Evolutionary conservation across 2,113 vertebrate species (phyloP).

Genomic region (Hippolais icterina): DNA sequence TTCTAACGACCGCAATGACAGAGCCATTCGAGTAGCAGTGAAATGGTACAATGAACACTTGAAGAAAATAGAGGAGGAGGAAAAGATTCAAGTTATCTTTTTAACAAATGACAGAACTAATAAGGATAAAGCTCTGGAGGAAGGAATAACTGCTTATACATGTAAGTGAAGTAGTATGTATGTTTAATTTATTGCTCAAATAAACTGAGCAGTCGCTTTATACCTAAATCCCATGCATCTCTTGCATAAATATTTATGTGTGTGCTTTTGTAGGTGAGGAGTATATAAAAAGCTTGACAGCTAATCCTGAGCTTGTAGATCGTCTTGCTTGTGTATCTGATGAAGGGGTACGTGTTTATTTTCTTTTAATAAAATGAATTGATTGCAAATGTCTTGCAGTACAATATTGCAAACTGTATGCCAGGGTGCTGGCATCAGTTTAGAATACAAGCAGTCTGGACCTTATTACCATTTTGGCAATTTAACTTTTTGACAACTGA

Average conservation of each 20-base stretch:
- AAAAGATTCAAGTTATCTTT: constrained; percentile 82
- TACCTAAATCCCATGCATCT: neutral
- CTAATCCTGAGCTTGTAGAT: constrained; percentile 93
- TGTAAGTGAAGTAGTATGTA: constrained; percentile 75
- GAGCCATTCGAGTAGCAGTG: constrained; percentile 89
- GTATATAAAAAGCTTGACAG: constrained; percentile 90
- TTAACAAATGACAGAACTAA: constrained; percentile 91
- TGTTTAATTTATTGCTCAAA: neutral
- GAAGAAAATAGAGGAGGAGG: constrained; percentile 65
- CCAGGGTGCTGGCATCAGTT: neutral
- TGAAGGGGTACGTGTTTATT: constrained; percentile 80
- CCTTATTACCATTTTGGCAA: neutral
- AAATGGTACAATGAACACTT: constrained; percentile 93
- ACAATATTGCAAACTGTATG: neutral
- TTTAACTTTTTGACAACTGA: neutral
- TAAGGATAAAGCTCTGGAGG: constrained; percentile 88
- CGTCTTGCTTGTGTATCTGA: constrained; percentile 87
- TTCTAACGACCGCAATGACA: constrained; percentile 93
- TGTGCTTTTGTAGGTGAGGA: constrained; percentile 86
- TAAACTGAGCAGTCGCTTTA: neutral
- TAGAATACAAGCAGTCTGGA: neutral
- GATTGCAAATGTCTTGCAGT: neutral
- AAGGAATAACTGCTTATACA: constrained; percentile 84
- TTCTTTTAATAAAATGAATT: neutral
- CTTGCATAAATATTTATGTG: neutral